These are phyloP conservation scores for Petrosia ficiformis DNA, from an alignment of 37 sponge, comb jelly and placozoan genomes.

Conservation along the genomic window DNA sequence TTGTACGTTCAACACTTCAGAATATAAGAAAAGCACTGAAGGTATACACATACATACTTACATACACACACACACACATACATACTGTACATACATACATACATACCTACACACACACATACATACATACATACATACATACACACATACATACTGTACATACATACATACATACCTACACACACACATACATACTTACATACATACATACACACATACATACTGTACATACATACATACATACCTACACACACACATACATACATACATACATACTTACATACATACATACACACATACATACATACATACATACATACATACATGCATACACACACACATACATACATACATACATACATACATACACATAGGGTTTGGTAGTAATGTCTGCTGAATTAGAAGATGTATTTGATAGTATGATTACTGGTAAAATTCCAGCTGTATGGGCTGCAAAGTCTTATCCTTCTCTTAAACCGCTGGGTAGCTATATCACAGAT, in stretches of 20 bases:
- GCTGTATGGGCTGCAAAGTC: constrained; percentile 98
- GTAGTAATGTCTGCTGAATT: constrained; percentile 96
- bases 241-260: no score
- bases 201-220: no score
- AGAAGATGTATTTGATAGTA: constrained; percentile 91
- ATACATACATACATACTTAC: no score
- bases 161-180: no score
- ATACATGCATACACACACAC: background rate
- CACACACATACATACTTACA: no score
- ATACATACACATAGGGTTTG: constrained; percentile 59
- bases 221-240: no score
- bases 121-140: no score
- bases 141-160: no score
- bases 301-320: background rate
- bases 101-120: no score
- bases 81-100: no score
- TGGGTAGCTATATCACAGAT: constrained; percentile 94
- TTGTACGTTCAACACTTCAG: constrained; percentile 82
- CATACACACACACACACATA: constrained; percentile 14
- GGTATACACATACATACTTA: no score
- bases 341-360: background rate
- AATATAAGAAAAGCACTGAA: constrained; percentile 96
- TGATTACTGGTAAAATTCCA: constrained; percentile 97
- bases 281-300: background rate
- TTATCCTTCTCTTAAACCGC: constrained; percentile 97